Conservation (phyloP, 2,113 vertebrate species). For the Laticauda laticaudata region DNA sequence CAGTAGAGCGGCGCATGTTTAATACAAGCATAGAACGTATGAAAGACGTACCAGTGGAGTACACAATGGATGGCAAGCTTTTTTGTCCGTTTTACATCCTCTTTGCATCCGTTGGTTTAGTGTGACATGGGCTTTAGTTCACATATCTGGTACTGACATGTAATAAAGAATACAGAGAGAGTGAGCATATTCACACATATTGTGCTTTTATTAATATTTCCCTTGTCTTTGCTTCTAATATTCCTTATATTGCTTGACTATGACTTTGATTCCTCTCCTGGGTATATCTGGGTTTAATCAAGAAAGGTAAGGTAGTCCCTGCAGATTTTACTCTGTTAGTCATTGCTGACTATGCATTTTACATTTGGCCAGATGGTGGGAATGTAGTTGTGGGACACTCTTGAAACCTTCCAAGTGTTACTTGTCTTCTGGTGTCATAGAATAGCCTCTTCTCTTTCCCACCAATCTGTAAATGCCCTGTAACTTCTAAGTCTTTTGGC, state of each 20-base stretch:
- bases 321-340: too few species aligned
- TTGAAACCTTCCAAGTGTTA: neutral
- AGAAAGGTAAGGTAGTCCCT: neutral
- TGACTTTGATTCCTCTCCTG: neutral
- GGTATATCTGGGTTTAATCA: neutral
- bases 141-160: neutral
- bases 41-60: too few species aligned
- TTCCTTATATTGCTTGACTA: neutral
- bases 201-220: neutral
- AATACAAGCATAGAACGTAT: too few species aligned
- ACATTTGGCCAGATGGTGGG: neutral
- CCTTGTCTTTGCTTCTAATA: neutral
- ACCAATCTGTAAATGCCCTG: neutral
- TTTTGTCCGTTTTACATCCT: too few species aligned
- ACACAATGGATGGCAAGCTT: too few species aligned
- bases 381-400: neutral
- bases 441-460: neutral
- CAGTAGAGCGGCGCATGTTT: too few species aligned
- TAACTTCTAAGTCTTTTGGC: neutral
- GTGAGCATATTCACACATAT: neutral
- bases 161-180: neutral
- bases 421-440: neutral
- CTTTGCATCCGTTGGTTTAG: too few species aligned
- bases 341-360: neutral
- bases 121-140: too few species aligned